Evolutionary conservation across 2,888 invertebrate species (phyloP), one percentile per base, ranked within the genome.

Genomic region (Lasioglossum marginatum): DNA sequence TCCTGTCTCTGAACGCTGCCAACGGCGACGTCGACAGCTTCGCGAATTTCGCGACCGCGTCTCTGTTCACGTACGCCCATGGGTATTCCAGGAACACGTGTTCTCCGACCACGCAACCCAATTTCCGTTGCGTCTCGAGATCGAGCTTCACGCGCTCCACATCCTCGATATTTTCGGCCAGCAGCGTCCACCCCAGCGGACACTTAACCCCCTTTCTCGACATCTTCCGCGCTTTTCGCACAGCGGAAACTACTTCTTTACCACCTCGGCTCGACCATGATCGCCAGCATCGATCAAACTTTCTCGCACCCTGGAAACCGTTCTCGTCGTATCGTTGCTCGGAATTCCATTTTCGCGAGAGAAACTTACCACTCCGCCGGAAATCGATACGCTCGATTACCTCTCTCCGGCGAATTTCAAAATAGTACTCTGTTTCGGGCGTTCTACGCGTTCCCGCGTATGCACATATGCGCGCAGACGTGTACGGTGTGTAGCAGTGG

Each of bases 41-140:
- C 5, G 91, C 83, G 6, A 90, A 23, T 8, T 79, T 89, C 10
- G 68, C 73, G 23, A 93, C 87, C 4, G 60, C 74, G 23, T 91
- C 87, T 16, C 91, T 87, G 0, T 89, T 78, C 4, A 94, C 93
- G 66, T 89, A 95, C 12, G 94, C 93, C 92, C 94, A 95, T 37
- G 95, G 95, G 86, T 93, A 94, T 91, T 95, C 95, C 77, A 94
- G 91, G 83, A 93, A 94, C 70, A 95, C 94, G 74, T 92, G 78
- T 78, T 92, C 92, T 75, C 93, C 93, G 63, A 94, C 86, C n/a
- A 85, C 75, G 75, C 95, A 95, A 66, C 92, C 91, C 63, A 95
- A 87, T 70, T 87, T 87, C 23, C 82, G 87, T 78, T 95, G 94
- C 48, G 85, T 83, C 60, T 91, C 87, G 37, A 83, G 81, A 43